These are phyloP conservation scores for Phyllostomus hastatus DNA, from an alignment of 2,113 vertebrate genomes.

Conservation along the genomic window DNA sequence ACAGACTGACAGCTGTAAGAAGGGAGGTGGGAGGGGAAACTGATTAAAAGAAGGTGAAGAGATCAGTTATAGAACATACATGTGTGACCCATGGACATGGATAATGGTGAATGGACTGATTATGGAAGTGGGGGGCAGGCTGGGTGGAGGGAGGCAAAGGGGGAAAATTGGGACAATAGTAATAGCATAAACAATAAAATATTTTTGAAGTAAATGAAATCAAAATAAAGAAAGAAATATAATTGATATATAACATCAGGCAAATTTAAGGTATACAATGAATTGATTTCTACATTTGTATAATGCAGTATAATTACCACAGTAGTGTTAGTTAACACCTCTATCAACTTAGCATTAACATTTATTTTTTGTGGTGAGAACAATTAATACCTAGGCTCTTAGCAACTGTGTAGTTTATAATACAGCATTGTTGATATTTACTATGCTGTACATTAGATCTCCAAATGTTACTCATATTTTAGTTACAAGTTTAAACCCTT, in stretches of 20 bases:
- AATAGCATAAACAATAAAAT: too few species aligned
- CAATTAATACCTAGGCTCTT: not conserved
- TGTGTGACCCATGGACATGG: too few species aligned
- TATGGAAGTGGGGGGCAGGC: too few species aligned
- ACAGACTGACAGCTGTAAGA: too few species aligned
- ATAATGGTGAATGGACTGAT: too few species aligned
- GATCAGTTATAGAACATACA: too few species aligned
- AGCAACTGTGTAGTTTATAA: not conserved
- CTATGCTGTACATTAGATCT: not conserved
- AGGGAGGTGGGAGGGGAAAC: too few species aligned
- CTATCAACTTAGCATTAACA: not conserved
- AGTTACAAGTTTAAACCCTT: not conserved
- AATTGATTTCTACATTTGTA: not conserved
- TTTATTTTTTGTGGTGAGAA: not conserved
- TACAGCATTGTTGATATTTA: not conserved
- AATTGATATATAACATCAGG: not conserved
- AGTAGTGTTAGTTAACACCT: not conserved
- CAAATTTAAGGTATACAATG: not conserved
- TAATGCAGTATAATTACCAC: not conserved
- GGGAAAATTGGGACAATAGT: too few species aligned
- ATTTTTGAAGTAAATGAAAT: too few species aligned
- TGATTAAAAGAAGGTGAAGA: too few species aligned
- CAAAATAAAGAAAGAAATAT: not conserved
- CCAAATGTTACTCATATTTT: not conserved
- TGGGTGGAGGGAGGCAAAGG: too few species aligned